Base-by-base conservation (phyloP, 2,113 vertebrate genomes). In the Rynchops niger region DNA sequence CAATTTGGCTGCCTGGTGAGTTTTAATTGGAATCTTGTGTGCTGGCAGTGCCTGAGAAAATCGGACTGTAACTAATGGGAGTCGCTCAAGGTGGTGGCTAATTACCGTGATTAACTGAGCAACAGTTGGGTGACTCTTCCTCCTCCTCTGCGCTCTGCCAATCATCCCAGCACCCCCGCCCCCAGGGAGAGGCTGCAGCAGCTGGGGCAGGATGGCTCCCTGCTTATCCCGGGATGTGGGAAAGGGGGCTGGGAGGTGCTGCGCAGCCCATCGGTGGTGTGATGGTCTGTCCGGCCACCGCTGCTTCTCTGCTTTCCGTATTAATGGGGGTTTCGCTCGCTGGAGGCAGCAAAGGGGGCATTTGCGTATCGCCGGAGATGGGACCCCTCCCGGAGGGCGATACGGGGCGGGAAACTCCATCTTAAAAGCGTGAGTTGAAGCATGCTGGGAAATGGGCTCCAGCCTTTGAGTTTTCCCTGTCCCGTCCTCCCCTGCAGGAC, bases 21-120 rank as follows among this genome's bases (percentile, higher is more conserved):
- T 36, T 90, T 73, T 92, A 71, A 93, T 53, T 88, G 92, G 67
- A 30, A 19, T 21, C 47, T 52, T 3, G 3, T 15, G 32, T 16
- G 38, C 63, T 56, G 79, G 2, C 62, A 61, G 65, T 20, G 53
- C 66, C 36, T 45, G 88, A 40, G 53, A 79, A 91, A 92, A 89
- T 76, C 43, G 19, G 52, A 56, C 72, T 89, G 49, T 59, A 52
- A 69, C 22, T 55, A 91, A 89, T 9, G 23, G 79, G 77, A 95
- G 47, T 49, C 0, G 0, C 86, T 95, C 72, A 91, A 96, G 96
- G 72, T 87, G 13, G 77, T 78, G 43, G 80, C 55, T 96, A 95
- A 97, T 97, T 96, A 88, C 82, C 5, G 1, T 79, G 50, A 95
- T 93, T 90, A 97, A 71, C 86, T 29, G 56, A 93, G 83, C 86